Evolutionary conservation across 2,113 vertebrate species (phyloP).

Genomic region (Megaceryle maxima): DNA sequence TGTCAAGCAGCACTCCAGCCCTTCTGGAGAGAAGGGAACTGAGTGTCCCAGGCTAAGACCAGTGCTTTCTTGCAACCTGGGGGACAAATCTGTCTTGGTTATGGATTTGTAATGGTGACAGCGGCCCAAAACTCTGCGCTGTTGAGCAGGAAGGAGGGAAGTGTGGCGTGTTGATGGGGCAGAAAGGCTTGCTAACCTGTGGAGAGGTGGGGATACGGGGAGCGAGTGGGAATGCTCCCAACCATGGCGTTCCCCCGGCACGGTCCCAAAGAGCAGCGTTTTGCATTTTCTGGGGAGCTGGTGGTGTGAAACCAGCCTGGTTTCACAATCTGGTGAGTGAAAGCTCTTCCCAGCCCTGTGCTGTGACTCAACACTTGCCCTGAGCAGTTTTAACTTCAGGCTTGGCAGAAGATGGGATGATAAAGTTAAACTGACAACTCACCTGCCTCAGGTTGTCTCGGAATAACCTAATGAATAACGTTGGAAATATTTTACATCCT

Average conservation of each 20-base stretch:
- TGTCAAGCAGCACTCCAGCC: background rate
- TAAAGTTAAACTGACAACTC: background rate
- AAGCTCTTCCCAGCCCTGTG: background rate
- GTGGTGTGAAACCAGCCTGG: background rate
- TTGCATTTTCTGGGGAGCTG: background rate
- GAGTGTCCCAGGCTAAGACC: rapidly evolving
- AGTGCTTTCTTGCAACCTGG: rapidly evolving
- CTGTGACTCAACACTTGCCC: background rate
- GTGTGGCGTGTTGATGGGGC: rapidly evolving
- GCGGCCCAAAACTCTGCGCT: background rate
- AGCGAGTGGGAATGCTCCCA: no score
- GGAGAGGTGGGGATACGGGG: background rate
- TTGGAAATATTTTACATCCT: background rate
- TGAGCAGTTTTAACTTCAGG: background rate
- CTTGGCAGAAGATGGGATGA: background rate
- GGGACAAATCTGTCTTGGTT: background rate
- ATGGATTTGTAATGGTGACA: rapidly evolving
- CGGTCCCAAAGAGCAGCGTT: background rate
- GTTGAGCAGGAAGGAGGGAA: background rate
- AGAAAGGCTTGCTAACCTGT: no score
- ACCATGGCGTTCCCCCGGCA: background rate
- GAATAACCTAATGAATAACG: background rate
- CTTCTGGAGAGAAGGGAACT: background rate
- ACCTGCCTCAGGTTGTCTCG: background rate
- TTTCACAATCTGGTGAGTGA: background rate